Evolutionary conservation across 2,888 invertebrate genomes (phyloP).

Genomic region (Chloromyia formosa): DNA sequence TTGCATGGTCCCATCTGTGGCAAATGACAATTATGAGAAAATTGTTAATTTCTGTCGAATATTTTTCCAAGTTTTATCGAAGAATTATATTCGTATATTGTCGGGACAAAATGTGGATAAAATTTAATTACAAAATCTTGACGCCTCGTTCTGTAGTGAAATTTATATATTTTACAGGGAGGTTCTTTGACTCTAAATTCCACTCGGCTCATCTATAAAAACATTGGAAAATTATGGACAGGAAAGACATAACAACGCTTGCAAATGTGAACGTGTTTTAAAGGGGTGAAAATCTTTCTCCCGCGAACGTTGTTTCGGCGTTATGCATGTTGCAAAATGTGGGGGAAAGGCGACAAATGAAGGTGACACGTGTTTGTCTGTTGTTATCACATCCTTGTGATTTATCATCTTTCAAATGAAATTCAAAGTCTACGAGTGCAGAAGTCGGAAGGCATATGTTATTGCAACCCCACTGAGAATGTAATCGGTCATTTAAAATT

Average conservation of each 20-base stretch:
- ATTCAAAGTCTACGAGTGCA: constrained; percentile 37
- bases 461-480: constrained; percentile 37
- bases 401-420: constrained; percentile 52
- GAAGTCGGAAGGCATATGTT: constrained; percentile 33
- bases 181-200: not conserved
- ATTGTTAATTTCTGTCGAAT: constrained; percentile 39
- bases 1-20: constrained; percentile 37
- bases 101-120: not conserved
- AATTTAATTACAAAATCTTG: constrained; percentile 5
- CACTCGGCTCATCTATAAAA: not conserved
- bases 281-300: constrained; percentile 18
- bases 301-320: not conserved
- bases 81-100: not conserved
- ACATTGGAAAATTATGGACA: constrained; percentile 24
- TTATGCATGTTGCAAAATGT: not conserved
- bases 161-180: constrained; percentile 6
- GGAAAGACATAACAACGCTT: not conserved
- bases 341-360: constrained; percentile 46
- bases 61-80: constrained; percentile 23
- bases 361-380: constrained; percentile 54
- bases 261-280: not conserved
- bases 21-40: constrained; percentile 41
- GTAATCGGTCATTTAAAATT: constrained; percentile 42
- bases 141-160: constrained; percentile 3
- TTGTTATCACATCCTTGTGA: constrained; percentile 55